A percentile compares a stretch with the other conserved stretches of the same genome.
Evolutionary conservation across 2,797 vertebrate species (phyloP).

Genomic region (Acanthis flammea): DNA sequence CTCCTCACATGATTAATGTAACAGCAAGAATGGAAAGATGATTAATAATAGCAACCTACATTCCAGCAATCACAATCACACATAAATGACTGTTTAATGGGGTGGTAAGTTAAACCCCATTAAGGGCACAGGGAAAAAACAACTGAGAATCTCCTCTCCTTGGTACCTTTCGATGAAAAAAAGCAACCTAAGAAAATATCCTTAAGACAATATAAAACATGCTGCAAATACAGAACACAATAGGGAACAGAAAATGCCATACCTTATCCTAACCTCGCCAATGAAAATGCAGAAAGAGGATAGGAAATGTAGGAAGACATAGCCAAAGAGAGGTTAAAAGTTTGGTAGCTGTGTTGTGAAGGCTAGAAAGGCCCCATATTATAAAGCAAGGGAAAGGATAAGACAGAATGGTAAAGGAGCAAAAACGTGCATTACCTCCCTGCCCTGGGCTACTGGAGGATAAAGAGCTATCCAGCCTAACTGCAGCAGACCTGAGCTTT

Average conservation of each 20-base stretch:
- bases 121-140: constrained; percentile 22
- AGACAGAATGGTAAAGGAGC: background rate
- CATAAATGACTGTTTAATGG: constrained; percentile 52
- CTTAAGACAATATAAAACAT: background rate
- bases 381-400: background rate
- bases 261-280: background rate
- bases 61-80: constrained; percentile 57
- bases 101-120: constrained; percentile 40
- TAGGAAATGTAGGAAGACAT: background rate
- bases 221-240: background rate
- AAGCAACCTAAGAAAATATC: background rate
- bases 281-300: background rate
- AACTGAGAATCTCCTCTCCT: background rate
- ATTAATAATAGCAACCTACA: constrained; percentile 59
- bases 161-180: background rate
- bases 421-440: background rate
- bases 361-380: background rate
- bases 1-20: constrained; percentile 41
- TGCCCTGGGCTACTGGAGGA: background rate
- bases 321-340: background rate
- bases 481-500: background rate
- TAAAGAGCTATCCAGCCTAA: background rate
- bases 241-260: background rate
- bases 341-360: background rate
- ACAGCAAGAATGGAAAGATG: constrained; percentile 19